Conservation (phyloP, 1,140 invertebrate genomes). For the Penaeus vannamei region DNA sequence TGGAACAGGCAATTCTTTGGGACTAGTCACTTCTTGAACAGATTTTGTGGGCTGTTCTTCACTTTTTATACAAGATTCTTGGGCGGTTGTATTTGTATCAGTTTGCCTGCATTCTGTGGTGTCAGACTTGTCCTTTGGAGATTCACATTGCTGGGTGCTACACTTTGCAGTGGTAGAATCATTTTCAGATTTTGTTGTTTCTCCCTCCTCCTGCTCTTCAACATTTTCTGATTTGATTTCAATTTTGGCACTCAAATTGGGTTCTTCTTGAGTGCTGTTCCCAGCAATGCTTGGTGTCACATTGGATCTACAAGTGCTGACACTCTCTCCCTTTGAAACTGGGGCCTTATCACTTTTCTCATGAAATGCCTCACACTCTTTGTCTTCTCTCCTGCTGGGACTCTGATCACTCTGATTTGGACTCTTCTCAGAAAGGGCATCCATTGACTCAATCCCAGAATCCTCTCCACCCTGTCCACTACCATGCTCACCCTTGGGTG, state of each 20-base stretch:
- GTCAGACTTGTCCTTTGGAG: slow-evolving; percentile 17
- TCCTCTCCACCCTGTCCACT: slow-evolving; percentile 80
- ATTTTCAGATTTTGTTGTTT: slow-evolving; percentile 19
- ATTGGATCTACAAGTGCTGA: slow-evolving; percentile 12
- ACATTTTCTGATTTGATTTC: slow-evolving; percentile 51
- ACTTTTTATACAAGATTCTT: slow-evolving; percentile 17
- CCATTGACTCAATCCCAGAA: slow-evolving; percentile 94
- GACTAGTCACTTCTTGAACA: slow-evolving; percentile 16
- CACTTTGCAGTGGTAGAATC: slow-evolving; percentile 44
- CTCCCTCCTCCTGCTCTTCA: slow-evolving; percentile 6
- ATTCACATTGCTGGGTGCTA: slow-evolving; percentile 40
- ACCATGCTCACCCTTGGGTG: slow-evolving; percentile 69
- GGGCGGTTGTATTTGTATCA: neutral
- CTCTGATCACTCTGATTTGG: slow-evolving; percentile 82
- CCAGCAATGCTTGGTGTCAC: neutral
- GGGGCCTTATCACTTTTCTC: slow-evolving; percentile 48
- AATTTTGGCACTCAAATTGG: slow-evolving; percentile 39
- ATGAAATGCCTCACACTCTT: slow-evolving; percentile 66
- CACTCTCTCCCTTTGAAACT: slow-evolving; percentile 39
- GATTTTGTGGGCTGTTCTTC: slow-evolving; percentile 1
- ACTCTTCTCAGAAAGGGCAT: slow-evolving; percentile 91
- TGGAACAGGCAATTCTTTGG: slow-evolving; percentile 42
- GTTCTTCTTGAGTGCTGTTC: slow-evolving; percentile 42
- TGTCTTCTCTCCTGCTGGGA: slow-evolving; percentile 67
- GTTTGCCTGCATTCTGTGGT: neutral